A percentile compares a stretch with the other conserved stretches of the same genome.
Conservation (phyloP, 1,140 invertebrate species). For the Atta texana region DNA sequence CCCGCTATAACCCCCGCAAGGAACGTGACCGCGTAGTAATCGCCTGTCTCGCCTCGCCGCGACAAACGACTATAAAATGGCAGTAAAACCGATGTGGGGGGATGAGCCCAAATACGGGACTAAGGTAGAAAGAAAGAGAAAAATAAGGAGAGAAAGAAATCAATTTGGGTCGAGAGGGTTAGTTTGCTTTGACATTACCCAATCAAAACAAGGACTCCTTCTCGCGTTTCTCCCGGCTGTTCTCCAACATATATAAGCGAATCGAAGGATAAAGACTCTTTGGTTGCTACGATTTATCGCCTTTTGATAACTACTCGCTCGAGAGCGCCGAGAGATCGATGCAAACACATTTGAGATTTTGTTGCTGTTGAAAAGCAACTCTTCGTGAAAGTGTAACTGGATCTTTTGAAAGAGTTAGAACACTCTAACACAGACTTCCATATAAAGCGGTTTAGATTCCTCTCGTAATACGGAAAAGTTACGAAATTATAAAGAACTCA, state of each 20-base stretch:
- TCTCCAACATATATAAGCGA: conserved; percentile 10
- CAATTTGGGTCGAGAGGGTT: conserved; percentile 43
- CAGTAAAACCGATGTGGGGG: conserved; percentile 67
- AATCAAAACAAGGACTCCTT: conserved; percentile 74
- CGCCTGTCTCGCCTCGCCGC: conserved; percentile 69
- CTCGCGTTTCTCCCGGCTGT: conserved; percentile 20
- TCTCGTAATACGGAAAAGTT: too few relatives aligned
- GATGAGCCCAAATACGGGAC: conserved; percentile 26
- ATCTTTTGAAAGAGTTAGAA: not conserved
- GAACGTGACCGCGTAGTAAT: conserved; percentile 76
- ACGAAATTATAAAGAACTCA: too few relatives aligned
- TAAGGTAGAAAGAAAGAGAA: conserved; percentile 20
- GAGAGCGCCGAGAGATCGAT: conserved; percentile 12
- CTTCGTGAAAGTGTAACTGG: not conserved
- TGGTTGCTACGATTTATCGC: conserved; percentile 25
- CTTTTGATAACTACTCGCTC: conserved; percentile 31
- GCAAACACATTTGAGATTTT: conserved; percentile 1
- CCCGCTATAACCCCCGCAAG: conserved; percentile 30
- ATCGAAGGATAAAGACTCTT: conserved; percentile 57
- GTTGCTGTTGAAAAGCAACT: not conserved
- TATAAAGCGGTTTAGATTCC: too few relatives aligned
- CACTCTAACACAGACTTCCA: too few relatives aligned
- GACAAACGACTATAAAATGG: conserved; percentile 74
- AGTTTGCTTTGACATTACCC: conserved; percentile 77
- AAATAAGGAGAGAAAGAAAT: conserved; percentile 40